phyloP scores from a whole-genome alignment of 2,797 vertebrate genomes.

The Crypturellus tataupa region DNA sequence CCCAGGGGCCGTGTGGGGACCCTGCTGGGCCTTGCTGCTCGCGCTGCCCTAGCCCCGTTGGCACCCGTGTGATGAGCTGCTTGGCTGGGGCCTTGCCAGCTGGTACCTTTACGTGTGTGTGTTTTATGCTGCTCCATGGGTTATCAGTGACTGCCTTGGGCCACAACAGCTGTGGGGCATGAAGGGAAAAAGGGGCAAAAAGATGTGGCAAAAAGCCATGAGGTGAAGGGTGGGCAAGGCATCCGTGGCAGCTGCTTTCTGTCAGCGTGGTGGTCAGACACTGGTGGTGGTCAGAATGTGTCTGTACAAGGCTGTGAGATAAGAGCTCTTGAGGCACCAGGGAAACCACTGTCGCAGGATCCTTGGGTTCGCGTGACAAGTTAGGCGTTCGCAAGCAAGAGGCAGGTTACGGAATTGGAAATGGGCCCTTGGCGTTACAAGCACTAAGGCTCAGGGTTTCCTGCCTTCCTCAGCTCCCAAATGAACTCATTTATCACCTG shows the following conservation, averaged over 20 bases:
- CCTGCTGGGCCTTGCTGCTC: neutral
- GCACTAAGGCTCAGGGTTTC: neutral
- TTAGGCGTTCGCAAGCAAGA: neutral
- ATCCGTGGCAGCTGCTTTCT: no score
- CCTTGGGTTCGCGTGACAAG: neutral
- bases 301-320: neutral
- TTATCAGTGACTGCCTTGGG: neutral
- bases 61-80: neutral
- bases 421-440: neutral
- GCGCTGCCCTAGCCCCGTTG: neutral
- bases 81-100: neutral
- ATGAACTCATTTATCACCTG: neutral
- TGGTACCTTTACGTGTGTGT: fast-evolving
- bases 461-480: neutral
- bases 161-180: fast-evolving
- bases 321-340: neutral
- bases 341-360: neutral
- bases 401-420: neutral
- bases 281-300: neutral
- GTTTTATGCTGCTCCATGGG: neutral
- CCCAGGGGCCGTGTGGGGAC: neutral
- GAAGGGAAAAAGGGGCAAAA: neutral
- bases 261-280: neutral
- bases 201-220: neutral
- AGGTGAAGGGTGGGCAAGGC: neutral